Evolutionary conservation across 2,888 invertebrate species (phyloP).

Genomic region (Papilio demoleus): DNA sequence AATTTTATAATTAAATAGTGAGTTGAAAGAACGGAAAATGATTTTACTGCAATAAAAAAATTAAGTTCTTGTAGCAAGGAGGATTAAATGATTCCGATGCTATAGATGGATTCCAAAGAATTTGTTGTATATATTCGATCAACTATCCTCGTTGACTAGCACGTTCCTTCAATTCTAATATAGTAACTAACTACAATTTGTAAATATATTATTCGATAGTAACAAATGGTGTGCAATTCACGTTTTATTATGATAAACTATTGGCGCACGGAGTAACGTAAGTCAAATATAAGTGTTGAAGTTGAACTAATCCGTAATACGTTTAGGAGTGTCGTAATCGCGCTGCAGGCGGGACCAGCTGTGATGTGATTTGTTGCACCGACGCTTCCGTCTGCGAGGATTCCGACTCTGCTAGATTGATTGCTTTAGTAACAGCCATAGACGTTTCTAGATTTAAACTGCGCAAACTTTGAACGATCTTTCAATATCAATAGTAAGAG

Average conservation of each 20-base stretch:
- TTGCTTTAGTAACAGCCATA: slow-evolving; percentile 1
- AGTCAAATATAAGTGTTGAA: neutral
- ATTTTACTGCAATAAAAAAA: neutral
- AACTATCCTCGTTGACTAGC: no score
- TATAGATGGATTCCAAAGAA: no score
- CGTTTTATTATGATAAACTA: slow-evolving; percentile 11
- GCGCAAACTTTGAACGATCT: neutral
- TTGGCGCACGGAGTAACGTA: neutral
- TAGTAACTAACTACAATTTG: no score
- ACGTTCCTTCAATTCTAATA: no score
- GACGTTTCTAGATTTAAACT: neutral
- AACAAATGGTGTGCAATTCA: neutral
- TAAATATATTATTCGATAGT: no score
- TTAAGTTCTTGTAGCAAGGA: neutral
- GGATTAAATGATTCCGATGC: no score
- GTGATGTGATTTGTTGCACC: slow-evolving; percentile 31
- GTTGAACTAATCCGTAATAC: slow-evolving; percentile 27
- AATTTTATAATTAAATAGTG: slow-evolving; percentile 15
- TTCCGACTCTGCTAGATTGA: slow-evolving; percentile 8
- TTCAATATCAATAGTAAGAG: neutral
- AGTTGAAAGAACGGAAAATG: neutral
- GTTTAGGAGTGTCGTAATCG: slow-evolving; percentile 9
- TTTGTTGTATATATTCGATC: no score
- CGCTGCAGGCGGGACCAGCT: slow-evolving; percentile 25
- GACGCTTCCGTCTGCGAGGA: slow-evolving; percentile 27